Conservation (phyloP, 1,140 invertebrate species). For the Holcopasites calliopsidis region DNA sequence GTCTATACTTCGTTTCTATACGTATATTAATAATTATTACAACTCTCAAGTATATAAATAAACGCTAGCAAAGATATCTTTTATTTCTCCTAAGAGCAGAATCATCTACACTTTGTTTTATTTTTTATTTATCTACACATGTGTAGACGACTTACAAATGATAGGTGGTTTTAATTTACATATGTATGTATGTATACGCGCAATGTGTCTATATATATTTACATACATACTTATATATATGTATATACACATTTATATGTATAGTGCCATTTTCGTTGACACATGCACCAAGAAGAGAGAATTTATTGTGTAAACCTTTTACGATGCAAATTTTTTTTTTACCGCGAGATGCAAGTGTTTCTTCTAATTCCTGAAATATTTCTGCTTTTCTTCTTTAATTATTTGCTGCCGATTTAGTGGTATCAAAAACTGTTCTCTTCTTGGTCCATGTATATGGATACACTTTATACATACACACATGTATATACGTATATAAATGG, state of each 20-base stretch:
- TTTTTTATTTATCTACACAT: conserved; percentile 30
- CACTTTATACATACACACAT: conserved; percentile 40
- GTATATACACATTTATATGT: conserved; percentile 58
- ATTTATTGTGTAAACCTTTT: not conserved
- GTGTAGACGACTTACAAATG: conserved; percentile 14
- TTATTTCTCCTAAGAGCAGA: conserved; percentile 9
- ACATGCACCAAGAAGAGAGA: conserved; percentile 46
- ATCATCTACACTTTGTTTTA: conserved; percentile 28
- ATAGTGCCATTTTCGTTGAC: conserved; percentile 26
- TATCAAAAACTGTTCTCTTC: conserved; percentile 17
- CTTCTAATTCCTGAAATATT: not conserved
- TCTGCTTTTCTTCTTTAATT: not conserved
- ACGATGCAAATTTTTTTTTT: not conserved
- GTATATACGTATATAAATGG: conserved; percentile 52
- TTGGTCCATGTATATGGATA: conserved; percentile 32
- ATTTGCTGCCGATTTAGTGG: conserved; percentile 10
- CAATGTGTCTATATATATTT: conserved; percentile 32
- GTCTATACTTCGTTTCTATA: not conserved
- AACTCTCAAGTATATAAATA: conserved; percentile 57
- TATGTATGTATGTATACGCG: conserved; percentile 29
- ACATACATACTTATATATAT: conserved; percentile 43
- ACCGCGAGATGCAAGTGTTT: not conserved
- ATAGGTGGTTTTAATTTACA: conserved; percentile 16
- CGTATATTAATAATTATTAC: conserved; percentile 30
- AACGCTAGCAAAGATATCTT: conserved; percentile 52